phyloP scores from a whole-genome alignment of 2,888 invertebrate genomes.

The Chrysotoxum bicinctum region DNA sequence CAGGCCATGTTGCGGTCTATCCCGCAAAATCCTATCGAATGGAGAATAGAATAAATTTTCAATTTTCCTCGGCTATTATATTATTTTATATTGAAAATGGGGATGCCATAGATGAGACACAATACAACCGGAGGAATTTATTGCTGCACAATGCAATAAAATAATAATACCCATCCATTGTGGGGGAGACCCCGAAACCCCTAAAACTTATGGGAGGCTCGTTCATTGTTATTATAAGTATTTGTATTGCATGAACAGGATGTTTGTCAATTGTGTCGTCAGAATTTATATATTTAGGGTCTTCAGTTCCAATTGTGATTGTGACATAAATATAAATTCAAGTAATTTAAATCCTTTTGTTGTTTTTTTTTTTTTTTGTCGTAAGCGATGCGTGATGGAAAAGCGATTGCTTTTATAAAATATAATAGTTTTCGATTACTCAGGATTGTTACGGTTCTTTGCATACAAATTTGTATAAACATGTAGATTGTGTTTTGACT shows the following conservation, averaged over 20 bases:
- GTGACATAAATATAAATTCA: conserved; percentile 9
- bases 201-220: not conserved
- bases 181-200: conserved; percentile 1
- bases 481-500: not conserved
- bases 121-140: conserved; percentile 49
- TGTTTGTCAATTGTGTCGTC: conserved; percentile 35
- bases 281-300: conserved; percentile 14
- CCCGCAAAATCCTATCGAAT: conserved; percentile 34
- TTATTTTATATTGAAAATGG: conserved; percentile 59
- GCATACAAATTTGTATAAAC: not conserved
- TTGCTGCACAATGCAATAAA: conserved; percentile 60
- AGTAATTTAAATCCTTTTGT: conserved; percentile 23
- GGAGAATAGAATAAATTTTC: conserved; percentile 61
- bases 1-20: conserved; percentile 32
- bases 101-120: conserved; percentile 39
- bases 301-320: conserved; percentile 19
- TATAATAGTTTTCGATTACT: not conserved
- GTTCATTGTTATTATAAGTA: conserved; percentile 31
- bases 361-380: not conserved
- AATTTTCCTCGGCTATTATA: conserved; percentile 49
- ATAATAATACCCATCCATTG: conserved; percentile 30
- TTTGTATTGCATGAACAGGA: conserved; percentile 8
- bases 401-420: conserved; percentile 3
- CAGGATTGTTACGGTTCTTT: not conserved
- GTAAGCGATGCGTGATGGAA: not conserved